These are phyloP conservation scores for Ursus arctos DNA, from an alignment of 2,113 vertebrate genomes.

Conservation along the genomic window DNA sequence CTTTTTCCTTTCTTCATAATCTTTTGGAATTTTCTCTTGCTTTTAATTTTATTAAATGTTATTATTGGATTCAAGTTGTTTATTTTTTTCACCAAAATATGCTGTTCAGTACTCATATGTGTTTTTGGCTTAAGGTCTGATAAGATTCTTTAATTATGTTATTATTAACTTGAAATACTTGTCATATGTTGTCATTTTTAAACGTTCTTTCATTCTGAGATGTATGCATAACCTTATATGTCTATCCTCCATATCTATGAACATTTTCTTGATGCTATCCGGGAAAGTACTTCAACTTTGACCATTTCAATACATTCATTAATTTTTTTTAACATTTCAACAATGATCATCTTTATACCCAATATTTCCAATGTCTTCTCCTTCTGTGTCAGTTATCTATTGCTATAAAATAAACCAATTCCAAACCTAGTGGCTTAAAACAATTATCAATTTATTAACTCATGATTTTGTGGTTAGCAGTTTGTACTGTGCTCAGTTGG, in stretches of 20 bases:
- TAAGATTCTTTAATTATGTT: not conserved
- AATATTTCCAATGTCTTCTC: not conserved
- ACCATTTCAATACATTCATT: not conserved
- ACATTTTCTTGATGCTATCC: not conserved
- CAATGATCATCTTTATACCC: not conserved
- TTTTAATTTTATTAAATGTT: not conserved
- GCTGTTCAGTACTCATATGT: not conserved
- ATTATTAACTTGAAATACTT: not conserved
- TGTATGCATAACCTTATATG: not conserved
- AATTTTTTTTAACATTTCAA: not conserved
- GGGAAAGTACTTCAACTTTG: not conserved
- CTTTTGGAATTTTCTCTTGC: not conserved
- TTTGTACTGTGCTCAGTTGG: not conserved
- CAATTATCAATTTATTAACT: not conserved
- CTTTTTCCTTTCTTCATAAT: not conserved
- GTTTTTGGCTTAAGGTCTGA: not conserved
- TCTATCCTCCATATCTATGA: not conserved
- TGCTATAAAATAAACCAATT: not conserved
- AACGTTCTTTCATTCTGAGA: not conserved
- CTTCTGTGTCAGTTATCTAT: not conserved
- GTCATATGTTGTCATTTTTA: not conserved
- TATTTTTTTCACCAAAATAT: not conserved
- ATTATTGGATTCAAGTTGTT: not conserved
- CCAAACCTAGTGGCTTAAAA: not conserved
- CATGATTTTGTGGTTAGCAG: not conserved